phyloP scores from a whole-genome alignment of 2,113 vertebrate genomes.

The Anser brachyrhynchus region DNA sequence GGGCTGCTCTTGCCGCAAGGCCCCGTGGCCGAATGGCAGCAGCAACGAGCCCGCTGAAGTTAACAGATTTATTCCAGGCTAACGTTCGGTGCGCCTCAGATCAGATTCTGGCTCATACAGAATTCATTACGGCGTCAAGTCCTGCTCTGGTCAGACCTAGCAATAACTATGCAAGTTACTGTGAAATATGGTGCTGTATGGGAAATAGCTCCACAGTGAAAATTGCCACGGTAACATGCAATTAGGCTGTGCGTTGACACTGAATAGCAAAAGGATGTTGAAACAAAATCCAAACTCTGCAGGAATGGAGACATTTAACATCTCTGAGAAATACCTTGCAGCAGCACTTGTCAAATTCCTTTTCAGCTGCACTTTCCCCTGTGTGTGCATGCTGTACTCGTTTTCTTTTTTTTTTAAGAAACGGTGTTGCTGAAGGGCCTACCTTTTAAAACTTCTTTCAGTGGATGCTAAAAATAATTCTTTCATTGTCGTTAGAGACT shows the following conservation, averaged over 20 bases:
- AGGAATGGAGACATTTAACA: constrained; percentile 1
- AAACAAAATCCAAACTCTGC: constrained; percentile 22
- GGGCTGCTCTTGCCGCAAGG: background rate
- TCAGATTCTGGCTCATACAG: background rate
- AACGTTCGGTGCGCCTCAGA: background rate
- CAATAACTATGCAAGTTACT: background rate
- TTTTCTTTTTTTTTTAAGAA: background rate
- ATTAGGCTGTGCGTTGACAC: constrained; percentile 32
- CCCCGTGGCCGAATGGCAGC: background rate
- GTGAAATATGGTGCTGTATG: background rate
- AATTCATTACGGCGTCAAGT: constrained; percentile 16
- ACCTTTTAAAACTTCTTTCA: background rate
- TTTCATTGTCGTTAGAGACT: background rate
- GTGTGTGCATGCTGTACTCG: background rate
- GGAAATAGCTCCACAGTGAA: background rate
- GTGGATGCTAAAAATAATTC: constrained; percentile 6
- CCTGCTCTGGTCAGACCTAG: background rate
- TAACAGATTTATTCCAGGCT: background rate
- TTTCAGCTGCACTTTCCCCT: background rate
- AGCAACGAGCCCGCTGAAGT: background rate
- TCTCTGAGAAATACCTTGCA: constrained; percentile 26
- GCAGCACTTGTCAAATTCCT: constrained; percentile 19
- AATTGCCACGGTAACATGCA: background rate
- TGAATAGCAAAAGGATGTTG: constrained; percentile 17
- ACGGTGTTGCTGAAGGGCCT: background rate